Evolutionary conservation across 2,888 invertebrate genomes (phyloP), one percentile per base, ranked within the genome.

Genomic region (Sceliomorpha sp.): DNA sequence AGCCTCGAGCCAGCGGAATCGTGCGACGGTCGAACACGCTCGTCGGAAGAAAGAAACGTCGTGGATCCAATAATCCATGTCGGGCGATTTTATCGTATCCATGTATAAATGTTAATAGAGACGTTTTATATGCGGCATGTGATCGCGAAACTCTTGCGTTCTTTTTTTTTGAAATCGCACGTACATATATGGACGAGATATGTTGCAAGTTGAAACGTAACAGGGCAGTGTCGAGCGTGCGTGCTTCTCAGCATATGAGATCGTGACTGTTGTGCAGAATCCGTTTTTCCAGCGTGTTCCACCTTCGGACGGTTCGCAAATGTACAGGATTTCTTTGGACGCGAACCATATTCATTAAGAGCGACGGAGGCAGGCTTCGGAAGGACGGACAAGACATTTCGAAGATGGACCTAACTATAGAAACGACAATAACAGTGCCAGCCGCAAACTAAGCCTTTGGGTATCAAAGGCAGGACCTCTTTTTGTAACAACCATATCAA

Each of bases 211-310:
- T 55, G 32, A 42, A 55, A 55, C 55, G 40, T 53, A 42, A 55
- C 34, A 53, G 37, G 9, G 40, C 40, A 53, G 36, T 36, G 50
- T 51, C 39, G 50, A 39, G 12, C 17, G 27, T 15, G 37, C 32
- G 42, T 40, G 26, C 40, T 27, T 45, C 36, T 50, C 39, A 29
- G 40, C 40, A 44, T 55, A 44, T 14, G 44, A 55, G 55, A 55
- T 55, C 55, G 55, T 55, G 55, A 55, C 55, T 44, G 55, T 40
- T 36, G 42, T 55, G 39, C 55, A 27, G 55, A 56, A 37, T 56
- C 34, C 45, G 36, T 36, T 44, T 45, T 56, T 56, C 45, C 56
- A 32, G 1, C 8, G 26, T 36, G 48, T 36, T 36, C 31, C 15
- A 40, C 29, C 40, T 40, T 40, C 40, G 15, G 20, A 40, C 20